Percentiles rank a stretch among this genome's conserved stretches.
phyloP scores from a whole-genome alignment of 2,797 vertebrate genomes.

The Sorex maritimensis region DNA sequence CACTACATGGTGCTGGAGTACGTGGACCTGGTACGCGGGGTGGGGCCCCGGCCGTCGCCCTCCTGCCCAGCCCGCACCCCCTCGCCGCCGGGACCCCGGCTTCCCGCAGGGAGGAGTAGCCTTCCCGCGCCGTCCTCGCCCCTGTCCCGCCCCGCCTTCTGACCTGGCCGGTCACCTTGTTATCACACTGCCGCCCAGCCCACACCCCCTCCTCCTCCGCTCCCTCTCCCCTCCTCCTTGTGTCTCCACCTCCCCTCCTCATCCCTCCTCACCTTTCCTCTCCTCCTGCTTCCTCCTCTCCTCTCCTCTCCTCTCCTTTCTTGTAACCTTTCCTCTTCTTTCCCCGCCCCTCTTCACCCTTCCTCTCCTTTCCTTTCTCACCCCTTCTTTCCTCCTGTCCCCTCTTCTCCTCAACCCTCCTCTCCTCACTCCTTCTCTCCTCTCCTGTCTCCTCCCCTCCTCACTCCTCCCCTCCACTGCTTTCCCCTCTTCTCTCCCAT shows the following conservation, averaged over 20 bases:
- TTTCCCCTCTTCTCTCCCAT: too few species aligned
- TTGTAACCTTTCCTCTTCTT: too few species aligned
- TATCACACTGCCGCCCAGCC: background rate
- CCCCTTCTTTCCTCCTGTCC: too few species aligned
- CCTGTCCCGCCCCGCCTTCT: background rate
- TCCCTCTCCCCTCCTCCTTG: background rate
- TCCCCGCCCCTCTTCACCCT: too few species aligned
- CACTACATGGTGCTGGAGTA: slow-evolving; percentile 99
- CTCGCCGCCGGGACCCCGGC: rapidly evolving
- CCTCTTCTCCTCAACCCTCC: background rate
- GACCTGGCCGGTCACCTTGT: background rate
- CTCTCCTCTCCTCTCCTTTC: too few species aligned
- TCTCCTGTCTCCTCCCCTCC: background rate
- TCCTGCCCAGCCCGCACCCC: background rate
- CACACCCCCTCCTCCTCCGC: background rate
- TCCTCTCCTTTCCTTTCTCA: too few species aligned
- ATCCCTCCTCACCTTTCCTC: background rate
- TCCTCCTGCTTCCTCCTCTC: too few species aligned
- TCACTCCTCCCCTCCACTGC: background rate
- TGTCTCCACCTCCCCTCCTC: background rate
- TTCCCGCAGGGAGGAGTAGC: too few species aligned
- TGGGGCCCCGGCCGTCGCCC: rapidly evolving
- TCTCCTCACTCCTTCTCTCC: background rate
- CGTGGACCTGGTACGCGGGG: slow-evolving; percentile 95
- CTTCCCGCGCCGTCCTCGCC: background rate